Percentiles rank a stretch among this genome's conserved stretches.
These are phyloP conservation scores for Gymnocephalus cernua DNA, from an alignment of 2,113 vertebrate species.

Conservation along the genomic window DNA sequence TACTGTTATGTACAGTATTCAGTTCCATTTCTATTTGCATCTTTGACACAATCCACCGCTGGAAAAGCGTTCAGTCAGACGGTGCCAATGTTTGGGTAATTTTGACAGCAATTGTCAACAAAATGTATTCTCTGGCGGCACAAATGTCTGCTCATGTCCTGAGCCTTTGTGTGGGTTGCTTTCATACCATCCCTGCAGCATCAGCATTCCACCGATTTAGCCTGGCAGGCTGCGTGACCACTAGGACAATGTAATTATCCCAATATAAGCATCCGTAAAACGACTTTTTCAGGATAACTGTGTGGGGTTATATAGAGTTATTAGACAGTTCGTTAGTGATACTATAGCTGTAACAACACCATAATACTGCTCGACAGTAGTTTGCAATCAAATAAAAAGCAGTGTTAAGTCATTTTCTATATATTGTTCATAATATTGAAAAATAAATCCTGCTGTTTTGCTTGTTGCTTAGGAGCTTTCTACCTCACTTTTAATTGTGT, in stretches of 20 bases:
- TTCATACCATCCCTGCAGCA: slow-evolving; percentile 28
- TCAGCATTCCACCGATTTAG: slow-evolving; percentile 26
- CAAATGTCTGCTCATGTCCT: slow-evolving; percentile 23
- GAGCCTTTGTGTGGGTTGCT: slow-evolving; percentile 20
- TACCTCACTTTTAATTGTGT: not conserved
- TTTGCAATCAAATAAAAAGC: not conserved
- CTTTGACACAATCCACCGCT: not conserved
- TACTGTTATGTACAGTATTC: not conserved
- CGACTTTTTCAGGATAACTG: not conserved
- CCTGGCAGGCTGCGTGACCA: slow-evolving; percentile 10
- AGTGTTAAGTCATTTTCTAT: not conserved
- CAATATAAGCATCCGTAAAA: slow-evolving; percentile 23
- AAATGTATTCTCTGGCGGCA: slow-evolving; percentile 31
- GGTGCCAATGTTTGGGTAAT: slow-evolving; percentile 2
- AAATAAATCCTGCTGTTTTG: not conserved
- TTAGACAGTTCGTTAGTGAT: not conserved
- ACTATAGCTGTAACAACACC: not conserved
- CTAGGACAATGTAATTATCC: slow-evolving; percentile 21
- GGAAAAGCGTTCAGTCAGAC: slow-evolving; percentile 4
- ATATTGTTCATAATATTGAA: not conserved
- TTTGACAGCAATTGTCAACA: slow-evolving; percentile 22
- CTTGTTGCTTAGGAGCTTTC: not conserved
- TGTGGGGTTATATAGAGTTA: not conserved
- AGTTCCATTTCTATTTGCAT: not conserved
- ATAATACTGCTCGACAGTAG: not conserved